Conservation (phyloP, 2,888 invertebrate genomes). For the Synanthedon andrenaeformis region DNA sequence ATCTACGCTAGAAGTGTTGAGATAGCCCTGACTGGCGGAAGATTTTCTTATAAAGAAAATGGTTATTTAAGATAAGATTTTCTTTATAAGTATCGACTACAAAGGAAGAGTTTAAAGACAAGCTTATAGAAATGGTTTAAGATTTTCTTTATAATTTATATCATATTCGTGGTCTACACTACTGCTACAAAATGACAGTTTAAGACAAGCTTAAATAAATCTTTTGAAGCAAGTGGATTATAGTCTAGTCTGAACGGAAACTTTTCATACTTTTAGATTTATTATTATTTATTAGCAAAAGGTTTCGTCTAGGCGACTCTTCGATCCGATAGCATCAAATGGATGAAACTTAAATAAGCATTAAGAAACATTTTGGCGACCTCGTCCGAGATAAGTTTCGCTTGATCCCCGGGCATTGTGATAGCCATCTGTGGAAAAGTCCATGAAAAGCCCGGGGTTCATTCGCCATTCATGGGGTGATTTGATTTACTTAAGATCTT, state of each 20-base stretch:
- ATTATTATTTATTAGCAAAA: not conserved
- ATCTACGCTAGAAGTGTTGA: too few species aligned
- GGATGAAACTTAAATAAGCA: slow-evolving; percentile 59
- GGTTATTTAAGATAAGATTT: too few species aligned
- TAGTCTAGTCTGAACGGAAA: slow-evolving; percentile 31
- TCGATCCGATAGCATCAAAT: slow-evolving; percentile 43
- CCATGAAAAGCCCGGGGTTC: slow-evolving; percentile 60
- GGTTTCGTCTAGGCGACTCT: not conserved
- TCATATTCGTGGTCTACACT: too few species aligned
- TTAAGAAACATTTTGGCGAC: slow-evolving; percentile 64
- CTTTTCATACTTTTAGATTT: not conserved
- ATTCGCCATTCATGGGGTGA: slow-evolving; percentile 67
- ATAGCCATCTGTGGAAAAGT: slow-evolving; percentile 61
- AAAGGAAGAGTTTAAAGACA: not conserved
- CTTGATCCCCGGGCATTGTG: slow-evolving; percentile 66
- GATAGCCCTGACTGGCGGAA: too few species aligned
- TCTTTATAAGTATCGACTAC: too few species aligned
- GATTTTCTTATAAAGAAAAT: too few species aligned
- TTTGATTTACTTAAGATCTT: slow-evolving; percentile 71
- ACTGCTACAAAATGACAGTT: not conserved
- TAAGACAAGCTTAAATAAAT: not conserved
- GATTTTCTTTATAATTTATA: too few species aligned
- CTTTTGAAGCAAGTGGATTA: slow-evolving; percentile 15
- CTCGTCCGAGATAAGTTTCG: slow-evolving; percentile 54
- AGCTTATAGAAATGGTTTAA: not conserved